These are phyloP conservation scores for Alauda arvensis DNA, from an alignment of 2,797 vertebrate species.

Conservation along the genomic window DNA sequence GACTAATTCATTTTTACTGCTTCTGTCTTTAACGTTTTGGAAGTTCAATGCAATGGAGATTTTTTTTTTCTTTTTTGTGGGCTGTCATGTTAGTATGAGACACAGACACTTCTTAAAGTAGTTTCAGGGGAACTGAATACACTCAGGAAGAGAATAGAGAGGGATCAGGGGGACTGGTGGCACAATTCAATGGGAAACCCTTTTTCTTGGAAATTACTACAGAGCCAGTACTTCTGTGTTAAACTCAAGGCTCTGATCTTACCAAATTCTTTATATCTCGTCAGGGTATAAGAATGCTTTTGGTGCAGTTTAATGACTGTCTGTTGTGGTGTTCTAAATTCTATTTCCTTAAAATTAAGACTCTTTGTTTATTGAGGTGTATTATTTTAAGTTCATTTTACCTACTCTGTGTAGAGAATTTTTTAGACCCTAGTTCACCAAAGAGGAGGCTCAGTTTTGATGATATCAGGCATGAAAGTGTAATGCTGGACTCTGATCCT, in stretches of 20 bases:
- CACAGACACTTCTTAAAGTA: background rate
- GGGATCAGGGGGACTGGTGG: background rate
- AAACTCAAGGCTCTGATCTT: background rate
- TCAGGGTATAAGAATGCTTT: background rate
- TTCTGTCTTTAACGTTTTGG: background rate
- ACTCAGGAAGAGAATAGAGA: background rate
- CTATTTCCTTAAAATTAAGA: background rate
- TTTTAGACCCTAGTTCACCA: background rate
- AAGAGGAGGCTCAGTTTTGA: background rate
- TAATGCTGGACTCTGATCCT: background rate
- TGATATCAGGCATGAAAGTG: background rate
- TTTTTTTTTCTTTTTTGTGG: background rate
- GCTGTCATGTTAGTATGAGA: background rate
- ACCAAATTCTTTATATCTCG: background rate
- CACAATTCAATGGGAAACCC: background rate
- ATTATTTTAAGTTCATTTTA: background rate
- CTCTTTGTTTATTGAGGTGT: background rate
- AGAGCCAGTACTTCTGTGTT: background rate
- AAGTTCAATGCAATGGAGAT: background rate
- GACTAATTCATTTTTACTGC: background rate
- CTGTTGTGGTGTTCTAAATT: background rate
- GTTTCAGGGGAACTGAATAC: background rate
- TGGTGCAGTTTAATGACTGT: background rate
- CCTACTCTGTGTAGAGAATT: background rate
- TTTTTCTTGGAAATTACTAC: background rate